Conservation (phyloP, 2,113 vertebrate genomes). For the Alouatta palliata region DNA sequence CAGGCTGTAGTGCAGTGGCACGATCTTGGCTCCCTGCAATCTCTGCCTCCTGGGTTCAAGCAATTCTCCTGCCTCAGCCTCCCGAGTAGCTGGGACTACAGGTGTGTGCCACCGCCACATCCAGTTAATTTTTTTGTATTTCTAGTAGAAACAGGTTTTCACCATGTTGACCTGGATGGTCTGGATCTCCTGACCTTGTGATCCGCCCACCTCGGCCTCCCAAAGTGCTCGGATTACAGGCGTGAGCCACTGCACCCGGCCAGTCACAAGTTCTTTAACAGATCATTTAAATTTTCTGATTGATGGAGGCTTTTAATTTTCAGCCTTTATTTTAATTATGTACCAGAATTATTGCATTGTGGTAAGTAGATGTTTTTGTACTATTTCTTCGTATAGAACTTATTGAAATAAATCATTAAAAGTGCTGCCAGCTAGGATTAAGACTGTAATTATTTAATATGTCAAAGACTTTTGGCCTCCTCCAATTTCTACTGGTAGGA, state of each 20-base stretch:
- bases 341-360: not conserved
- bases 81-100: too few species aligned
- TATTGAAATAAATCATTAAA: constrained; percentile 1
- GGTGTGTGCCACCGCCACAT: accelerated
- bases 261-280: not conserved
- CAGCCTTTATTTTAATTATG: not conserved
- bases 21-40: too few species aligned
- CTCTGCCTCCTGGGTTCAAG: too few species aligned
- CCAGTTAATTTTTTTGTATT: too few species aligned
- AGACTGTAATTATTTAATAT: not conserved
- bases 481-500: not conserved
- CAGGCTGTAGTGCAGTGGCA: too few species aligned
- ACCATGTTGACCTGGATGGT: too few species aligned
- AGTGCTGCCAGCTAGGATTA: not conserved
- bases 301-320: not conserved
- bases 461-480: not conserved
- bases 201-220: too few species aligned
- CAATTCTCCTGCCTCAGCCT: too few species aligned
- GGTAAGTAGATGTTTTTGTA: not conserved
- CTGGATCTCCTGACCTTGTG: too few species aligned
- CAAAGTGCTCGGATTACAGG: too few species aligned
- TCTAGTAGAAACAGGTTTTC: too few species aligned
- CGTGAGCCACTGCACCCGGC: too few species aligned
- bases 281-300: not conserved
- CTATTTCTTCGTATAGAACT: constrained; percentile 1